These are phyloP conservation scores for Tiaroga cobitis DNA, from an alignment of 2,797 vertebrate genomes.

Conservation along the genomic window DNA sequence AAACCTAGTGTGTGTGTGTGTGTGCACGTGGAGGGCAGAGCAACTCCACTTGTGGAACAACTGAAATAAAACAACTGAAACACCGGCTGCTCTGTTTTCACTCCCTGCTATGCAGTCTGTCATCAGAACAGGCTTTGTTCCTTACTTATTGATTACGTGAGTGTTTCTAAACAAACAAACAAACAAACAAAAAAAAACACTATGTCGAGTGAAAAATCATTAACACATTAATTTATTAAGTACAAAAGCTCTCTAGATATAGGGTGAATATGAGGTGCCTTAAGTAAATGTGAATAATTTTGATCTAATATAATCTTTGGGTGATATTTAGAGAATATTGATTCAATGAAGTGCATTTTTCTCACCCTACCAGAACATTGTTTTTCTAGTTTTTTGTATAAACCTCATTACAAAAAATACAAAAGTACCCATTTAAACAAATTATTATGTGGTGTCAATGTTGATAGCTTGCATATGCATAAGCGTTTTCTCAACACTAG, in stretches of 20 bases:
- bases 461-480: neutral
- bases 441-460: neutral
- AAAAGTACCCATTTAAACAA: neutral
- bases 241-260: neutral
- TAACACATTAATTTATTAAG: neutral
- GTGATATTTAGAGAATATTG: too few relatives aligned
- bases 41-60: conserved; percentile 15
- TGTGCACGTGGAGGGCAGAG: neutral
- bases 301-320: too few relatives aligned
- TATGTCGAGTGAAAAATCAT: neutral
- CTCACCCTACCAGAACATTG: too few relatives aligned
- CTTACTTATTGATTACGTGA: neutral
- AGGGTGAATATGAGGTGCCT: neutral
- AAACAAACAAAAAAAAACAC: conserved; percentile 29
- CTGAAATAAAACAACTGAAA: conserved; percentile 33
- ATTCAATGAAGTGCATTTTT: too few relatives aligned
- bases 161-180: conserved; percentile 15
- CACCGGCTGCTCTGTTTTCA: conserved; percentile 38
- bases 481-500: neutral
- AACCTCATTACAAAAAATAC: too few relatives aligned
- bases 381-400: too few relatives aligned
- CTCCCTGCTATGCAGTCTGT: conserved; percentile 12
- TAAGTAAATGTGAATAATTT: too few relatives aligned
- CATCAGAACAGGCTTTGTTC: conserved; percentile 6
- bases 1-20: neutral